Conservation (phyloP, 2,888 invertebrate genomes). For the Laothoe populi region DNA sequence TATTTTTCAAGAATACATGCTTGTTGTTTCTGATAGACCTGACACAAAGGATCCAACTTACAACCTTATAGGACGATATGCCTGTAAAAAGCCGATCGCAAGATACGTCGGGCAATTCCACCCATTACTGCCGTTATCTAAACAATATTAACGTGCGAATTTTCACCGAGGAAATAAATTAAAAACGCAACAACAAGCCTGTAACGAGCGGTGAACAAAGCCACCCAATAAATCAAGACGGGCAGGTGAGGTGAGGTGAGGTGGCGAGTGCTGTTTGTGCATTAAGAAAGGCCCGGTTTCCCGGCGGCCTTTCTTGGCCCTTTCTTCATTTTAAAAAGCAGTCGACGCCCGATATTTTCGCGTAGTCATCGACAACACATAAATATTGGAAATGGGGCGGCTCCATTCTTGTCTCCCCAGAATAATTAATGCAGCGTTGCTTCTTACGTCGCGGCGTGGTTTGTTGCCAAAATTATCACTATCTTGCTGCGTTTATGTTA, state of each 20-base stretch:
- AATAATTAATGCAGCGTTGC: conserved; percentile 82
- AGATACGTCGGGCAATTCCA: conserved; percentile 8
- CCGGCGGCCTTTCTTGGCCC: conserved; percentile 79
- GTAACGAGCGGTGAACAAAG: conserved; percentile 82
- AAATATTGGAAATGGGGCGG: conserved; percentile 84
- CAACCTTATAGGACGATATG: neutral
- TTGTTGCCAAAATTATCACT: conserved; percentile 75
- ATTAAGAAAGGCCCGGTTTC: conserved; percentile 80
- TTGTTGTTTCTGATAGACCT: too few relatives aligned
- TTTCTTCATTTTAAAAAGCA: conserved; percentile 85
- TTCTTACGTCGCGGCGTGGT: conserved; percentile 75
- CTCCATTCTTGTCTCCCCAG: conserved; percentile 82
- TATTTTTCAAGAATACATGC: too few relatives aligned
- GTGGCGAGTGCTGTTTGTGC: conserved; percentile 80
- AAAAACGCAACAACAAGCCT: conserved; percentile 84
- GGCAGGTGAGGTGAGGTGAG: conserved; percentile 81
- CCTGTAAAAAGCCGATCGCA: neutral
- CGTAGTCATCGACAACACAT: conserved; percentile 85
- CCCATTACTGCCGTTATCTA: conserved; percentile 57
- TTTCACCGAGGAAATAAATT: conserved; percentile 81
- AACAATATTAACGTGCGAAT: conserved; percentile 79
- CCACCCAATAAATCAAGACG: conserved; percentile 80
- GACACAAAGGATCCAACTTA: too few relatives aligned
- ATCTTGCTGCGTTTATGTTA: conserved; percentile 41
- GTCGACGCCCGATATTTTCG: conserved; percentile 82